phyloP scores from a whole-genome alignment of 2,797 vertebrate genomes.

The Adelosebastes latens region DNA sequence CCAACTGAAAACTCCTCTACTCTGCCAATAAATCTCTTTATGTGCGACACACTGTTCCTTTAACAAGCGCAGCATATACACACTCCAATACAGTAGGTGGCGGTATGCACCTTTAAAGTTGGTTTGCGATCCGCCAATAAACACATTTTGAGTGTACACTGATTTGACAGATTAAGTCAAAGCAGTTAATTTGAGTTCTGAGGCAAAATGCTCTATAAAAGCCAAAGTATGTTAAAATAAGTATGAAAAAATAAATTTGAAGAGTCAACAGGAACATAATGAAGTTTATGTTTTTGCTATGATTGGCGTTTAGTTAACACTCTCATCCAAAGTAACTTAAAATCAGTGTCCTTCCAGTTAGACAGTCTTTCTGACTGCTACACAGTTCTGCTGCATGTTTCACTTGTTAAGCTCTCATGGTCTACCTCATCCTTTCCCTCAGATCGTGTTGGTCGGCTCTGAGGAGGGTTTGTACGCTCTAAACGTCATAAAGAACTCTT shows the following conservation, averaged over 20 bases:
- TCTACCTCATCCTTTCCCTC: slow-evolving; percentile 6
- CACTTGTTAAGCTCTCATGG: background rate
- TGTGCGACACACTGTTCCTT: too few species aligned
- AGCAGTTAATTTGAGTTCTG: too few species aligned
- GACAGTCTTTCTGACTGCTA: background rate
- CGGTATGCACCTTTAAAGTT: background rate
- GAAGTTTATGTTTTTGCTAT: background rate
- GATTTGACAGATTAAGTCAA: too few species aligned
- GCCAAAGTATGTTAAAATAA: too few species aligned
- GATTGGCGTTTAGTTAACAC: background rate
- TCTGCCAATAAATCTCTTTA: too few species aligned
- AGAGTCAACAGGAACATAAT: too few species aligned
- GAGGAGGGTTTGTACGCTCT: slow-evolving; percentile 98
- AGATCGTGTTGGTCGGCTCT: slow-evolving; percentile 97
- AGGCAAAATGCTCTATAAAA: too few species aligned
- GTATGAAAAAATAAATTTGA: too few species aligned
- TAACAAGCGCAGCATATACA: background rate
- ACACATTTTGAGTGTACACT: background rate
- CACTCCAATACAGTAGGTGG: background rate
- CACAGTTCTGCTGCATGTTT: background rate
- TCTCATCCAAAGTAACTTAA: background rate
- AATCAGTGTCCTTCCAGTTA: background rate
- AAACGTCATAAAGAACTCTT: slow-evolving; percentile 97
- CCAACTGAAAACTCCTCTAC: too few species aligned
- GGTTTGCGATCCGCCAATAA: background rate